phyloP scores from a whole-genome alignment of 2,113 vertebrate species.

The Heloderma charlesbogerti region DNA sequence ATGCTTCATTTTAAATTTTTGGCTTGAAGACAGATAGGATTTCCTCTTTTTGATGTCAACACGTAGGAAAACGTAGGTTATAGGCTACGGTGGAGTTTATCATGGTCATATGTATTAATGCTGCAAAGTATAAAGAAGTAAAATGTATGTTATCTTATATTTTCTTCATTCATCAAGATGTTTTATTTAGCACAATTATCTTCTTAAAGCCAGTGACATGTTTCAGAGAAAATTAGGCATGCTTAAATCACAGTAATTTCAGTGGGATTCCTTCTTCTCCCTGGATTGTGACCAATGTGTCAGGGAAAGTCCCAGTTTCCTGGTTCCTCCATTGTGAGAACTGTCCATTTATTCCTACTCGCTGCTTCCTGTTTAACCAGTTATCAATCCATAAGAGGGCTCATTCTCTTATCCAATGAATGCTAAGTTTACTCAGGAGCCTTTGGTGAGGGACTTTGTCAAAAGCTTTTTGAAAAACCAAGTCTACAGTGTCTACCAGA shows the following conservation, averaged over 20 bases:
- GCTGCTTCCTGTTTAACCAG: no score
- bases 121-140: not conserved
- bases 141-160: not conserved
- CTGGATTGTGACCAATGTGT: no score
- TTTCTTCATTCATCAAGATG: not conserved
- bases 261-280: not conserved
- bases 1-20: not conserved
- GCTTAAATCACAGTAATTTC: not conserved
- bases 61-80: not conserved
- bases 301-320: no score
- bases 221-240: not conserved
- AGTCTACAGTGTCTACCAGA: not conserved
- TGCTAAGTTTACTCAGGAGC: not conserved
- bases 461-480: not conserved
- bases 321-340: no score
- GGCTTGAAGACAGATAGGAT: not conserved
- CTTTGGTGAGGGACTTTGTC: not conserved
- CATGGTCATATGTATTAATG: not conserved
- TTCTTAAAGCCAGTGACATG: not conserved
- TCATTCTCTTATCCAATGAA: no score
- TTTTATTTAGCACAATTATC: not conserved
- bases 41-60: not conserved
- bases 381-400: no score
- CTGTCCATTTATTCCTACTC: no score
- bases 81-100: not conserved